phyloP scores from a whole-genome alignment of 1,140 invertebrate species.

The Agrypnia vestita region DNA sequence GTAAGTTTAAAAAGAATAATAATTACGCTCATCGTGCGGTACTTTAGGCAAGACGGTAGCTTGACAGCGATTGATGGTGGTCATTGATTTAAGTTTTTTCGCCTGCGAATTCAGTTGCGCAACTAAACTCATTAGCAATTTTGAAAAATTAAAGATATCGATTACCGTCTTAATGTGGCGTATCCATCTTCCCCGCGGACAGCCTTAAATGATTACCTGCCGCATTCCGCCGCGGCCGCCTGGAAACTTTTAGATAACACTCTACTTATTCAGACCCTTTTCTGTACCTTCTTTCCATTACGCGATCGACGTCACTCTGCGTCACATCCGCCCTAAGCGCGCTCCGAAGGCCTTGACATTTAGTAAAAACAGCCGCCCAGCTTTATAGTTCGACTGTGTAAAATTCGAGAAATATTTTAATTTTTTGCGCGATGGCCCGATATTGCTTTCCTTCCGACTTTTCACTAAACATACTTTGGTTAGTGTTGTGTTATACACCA shows the following conservation, averaged over 20 bases:
- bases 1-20: too few relatives aligned
- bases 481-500: conserved; percentile 10
- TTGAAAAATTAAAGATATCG: too few relatives aligned
- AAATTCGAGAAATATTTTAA: conserved; percentile 2
- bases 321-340: conserved; percentile 7
- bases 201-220: conserved; percentile 21
- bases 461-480: not conserved
- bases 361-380: not conserved
- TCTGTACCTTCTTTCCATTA: conserved; percentile 1
- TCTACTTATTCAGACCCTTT: conserved; percentile 5
- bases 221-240: not conserved
- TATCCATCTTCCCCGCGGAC: not conserved
- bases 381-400: not conserved
- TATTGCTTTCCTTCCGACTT: not conserved
- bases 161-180: too few relatives aligned
- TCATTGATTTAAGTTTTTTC: too few relatives aligned
- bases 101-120: too few relatives aligned
- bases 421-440: not conserved
- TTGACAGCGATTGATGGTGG: too few relatives aligned
- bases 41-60: too few relatives aligned
- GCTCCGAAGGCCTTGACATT: not conserved
- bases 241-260: conserved; percentile 22
- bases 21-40: too few relatives aligned
- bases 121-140: too few relatives aligned
- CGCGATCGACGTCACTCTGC: conserved; percentile 12